Conservation (phyloP, 2,113 vertebrate species). For the Perca fluviatilis region DNA sequence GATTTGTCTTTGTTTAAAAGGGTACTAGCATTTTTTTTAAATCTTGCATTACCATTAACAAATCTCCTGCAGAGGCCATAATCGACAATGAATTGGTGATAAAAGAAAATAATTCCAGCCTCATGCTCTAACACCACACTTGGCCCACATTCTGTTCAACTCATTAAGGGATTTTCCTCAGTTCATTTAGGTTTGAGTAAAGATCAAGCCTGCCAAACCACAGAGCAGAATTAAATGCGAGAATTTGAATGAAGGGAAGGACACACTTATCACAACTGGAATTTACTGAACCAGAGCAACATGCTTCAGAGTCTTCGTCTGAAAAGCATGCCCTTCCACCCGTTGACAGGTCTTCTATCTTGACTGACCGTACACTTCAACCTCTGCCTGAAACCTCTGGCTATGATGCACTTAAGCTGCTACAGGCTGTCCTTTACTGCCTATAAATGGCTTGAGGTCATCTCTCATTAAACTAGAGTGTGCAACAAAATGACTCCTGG, state of each 20-base stretch:
- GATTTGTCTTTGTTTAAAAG: not conserved
- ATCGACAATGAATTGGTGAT: not conserved
- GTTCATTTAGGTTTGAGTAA: conserved; percentile 34
- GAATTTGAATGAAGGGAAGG: conserved; percentile 29
- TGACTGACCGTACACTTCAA: conserved; percentile 54
- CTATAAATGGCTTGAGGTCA: conserved; percentile 79
- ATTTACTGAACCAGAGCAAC: not conserved
- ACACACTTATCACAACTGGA: conserved; percentile 8
- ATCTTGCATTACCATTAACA: not conserved
- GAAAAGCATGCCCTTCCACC: not conserved
- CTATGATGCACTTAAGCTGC: conserved; percentile 68
- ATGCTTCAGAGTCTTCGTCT: not conserved
- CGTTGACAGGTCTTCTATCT: conserved; percentile 7
- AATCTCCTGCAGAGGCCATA: not conserved
- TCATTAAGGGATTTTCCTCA: conserved; percentile 2
- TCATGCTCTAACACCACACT: not conserved
- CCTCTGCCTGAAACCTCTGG: conserved; percentile 52
- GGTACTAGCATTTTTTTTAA: not conserved
- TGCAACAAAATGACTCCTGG: conserved; percentile 69
- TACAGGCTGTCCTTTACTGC: conserved; percentile 69
- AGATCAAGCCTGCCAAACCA: conserved; percentile 57
- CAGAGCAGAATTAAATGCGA: not conserved
- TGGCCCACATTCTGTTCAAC: not conserved
- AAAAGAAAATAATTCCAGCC: not conserved
- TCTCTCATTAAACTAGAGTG: conserved; percentile 75